Conservation (phyloP, 2,113 vertebrate genomes). For the Xenus cinereus region DNA sequence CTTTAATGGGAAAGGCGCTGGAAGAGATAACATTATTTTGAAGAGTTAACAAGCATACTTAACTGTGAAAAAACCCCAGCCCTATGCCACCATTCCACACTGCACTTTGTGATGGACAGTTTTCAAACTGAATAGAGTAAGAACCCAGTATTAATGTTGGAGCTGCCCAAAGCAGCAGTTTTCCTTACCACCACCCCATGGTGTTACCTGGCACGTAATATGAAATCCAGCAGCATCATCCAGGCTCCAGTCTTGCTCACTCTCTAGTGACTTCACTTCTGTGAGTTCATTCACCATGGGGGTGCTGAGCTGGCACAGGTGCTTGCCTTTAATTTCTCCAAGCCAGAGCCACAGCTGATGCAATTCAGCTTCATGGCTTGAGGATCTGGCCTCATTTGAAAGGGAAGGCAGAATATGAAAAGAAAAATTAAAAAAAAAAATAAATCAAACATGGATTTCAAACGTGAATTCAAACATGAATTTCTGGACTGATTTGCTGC, state of each 20-base stretch:
- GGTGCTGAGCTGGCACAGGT: conserved; percentile 17
- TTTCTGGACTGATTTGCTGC: neutral
- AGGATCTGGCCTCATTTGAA: conserved; percentile 43
- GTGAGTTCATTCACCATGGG: neutral
- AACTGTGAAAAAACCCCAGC: neutral
- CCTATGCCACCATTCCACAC: neutral
- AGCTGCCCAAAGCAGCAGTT: neutral
- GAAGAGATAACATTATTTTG: conserved; percentile 26
- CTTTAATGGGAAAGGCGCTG: neutral
- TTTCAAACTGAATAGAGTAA: neutral
- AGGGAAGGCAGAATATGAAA: conserved; percentile 10
- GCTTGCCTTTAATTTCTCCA: conserved; percentile 7
- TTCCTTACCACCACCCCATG: neutral
- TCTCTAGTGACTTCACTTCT: neutral
- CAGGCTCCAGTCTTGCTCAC: neutral
- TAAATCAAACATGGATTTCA: neutral
- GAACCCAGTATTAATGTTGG: neutral
- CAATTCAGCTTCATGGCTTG: conserved; percentile 34
- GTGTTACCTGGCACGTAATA: neutral
- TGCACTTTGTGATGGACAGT: neutral
- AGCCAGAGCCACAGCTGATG: conserved; percentile 28
- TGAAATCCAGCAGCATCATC: neutral
- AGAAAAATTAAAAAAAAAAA: neutral
- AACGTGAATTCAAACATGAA: neutral
- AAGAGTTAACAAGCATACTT: neutral